Percentiles rank a stretch among this genome's conserved stretches.
These are phyloP conservation scores for Nysson spinosus DNA, from an alignment of 2,888 invertebrate genomes.

Conservation along the genomic window DNA sequence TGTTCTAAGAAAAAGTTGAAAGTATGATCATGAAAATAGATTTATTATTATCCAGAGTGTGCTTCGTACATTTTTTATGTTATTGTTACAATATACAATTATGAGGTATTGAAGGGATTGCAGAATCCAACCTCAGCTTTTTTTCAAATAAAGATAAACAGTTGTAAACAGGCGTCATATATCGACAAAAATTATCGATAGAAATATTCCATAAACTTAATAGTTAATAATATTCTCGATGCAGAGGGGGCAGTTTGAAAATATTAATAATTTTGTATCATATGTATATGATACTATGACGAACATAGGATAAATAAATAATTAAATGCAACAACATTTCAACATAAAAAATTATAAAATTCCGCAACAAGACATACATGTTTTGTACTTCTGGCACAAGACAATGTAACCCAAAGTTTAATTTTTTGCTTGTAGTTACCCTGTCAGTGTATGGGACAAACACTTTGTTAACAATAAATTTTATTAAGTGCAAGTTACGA, in stretches of 20 bases:
- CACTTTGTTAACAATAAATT: constrained; percentile 47
- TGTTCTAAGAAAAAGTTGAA: too few relatives aligned
- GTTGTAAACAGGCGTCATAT: too few relatives aligned
- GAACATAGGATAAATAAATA: neutral
- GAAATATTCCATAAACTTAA: neutral
- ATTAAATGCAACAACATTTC: constrained; percentile 8
- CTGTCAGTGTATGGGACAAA: constrained; percentile 23
- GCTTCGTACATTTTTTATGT: constrained; percentile 20
- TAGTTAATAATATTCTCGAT: neutral
- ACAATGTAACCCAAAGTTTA: constrained; percentile 16
- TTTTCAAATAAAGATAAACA: too few relatives aligned
- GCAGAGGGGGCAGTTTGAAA: neutral
- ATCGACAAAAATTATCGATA: neutral
- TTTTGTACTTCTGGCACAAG: constrained; percentile 28
- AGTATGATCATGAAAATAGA: too few relatives aligned
- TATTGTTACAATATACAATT: neutral
- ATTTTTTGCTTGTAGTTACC: constrained; percentile 23
- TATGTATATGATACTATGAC: too few relatives aligned
- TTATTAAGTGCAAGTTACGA: constrained; percentile 51
- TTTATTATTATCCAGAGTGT: constrained; percentile 26
- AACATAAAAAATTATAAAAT: constrained; percentile 16
- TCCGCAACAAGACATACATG: constrained; percentile 27
- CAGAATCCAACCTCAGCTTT: too few relatives aligned
- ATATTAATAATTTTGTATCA: neutral
- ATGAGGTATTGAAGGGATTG: too few relatives aligned